These are phyloP conservation scores for Drosophila gunungcola DNA, from an alignment of 1,140 invertebrate genomes.

Conservation along the genomic window DNA sequence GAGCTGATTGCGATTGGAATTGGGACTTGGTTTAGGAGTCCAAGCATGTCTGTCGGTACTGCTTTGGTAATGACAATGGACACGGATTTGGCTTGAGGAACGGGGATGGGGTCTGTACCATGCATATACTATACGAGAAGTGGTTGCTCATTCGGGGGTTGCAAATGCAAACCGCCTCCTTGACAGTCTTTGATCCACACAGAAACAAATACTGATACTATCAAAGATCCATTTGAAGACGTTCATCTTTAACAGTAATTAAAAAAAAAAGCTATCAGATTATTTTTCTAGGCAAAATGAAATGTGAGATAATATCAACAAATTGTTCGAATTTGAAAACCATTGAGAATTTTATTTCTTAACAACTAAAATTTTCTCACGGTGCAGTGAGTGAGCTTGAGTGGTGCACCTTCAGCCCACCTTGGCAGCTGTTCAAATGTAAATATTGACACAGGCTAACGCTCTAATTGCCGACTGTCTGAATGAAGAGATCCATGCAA, in stretches of 20 bases:
- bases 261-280: no score
- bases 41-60: neutral
- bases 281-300: no score
- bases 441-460: slow-evolving; percentile 47
- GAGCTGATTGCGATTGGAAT: neutral
- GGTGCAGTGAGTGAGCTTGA: neutral
- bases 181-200: slow-evolving; percentile 7
- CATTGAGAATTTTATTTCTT: neutral
- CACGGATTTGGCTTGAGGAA: no score
- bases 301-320: no score
- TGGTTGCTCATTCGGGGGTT: slow-evolving; percentile 39
- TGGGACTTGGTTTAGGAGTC: neutral
- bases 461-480: slow-evolving; percentile 34
- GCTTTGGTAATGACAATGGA: slow-evolving; percentile 14
- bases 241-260: no score
- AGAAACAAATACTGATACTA: neutral
- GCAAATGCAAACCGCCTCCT: slow-evolving; percentile 23
- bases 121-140: slow-evolving; percentile 2
- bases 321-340: neutral
- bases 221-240: neutral
- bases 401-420: slow-evolving; percentile 11
- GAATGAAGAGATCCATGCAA: neutral
- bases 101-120: slow-evolving; percentile 2
- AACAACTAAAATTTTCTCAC: neutral
- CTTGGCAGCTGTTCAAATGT: slow-evolving; percentile 61